Evolutionary conservation across 2,888 invertebrate species (phyloP).

Genomic region (Lepeophtheirus nordmannii): DNA sequence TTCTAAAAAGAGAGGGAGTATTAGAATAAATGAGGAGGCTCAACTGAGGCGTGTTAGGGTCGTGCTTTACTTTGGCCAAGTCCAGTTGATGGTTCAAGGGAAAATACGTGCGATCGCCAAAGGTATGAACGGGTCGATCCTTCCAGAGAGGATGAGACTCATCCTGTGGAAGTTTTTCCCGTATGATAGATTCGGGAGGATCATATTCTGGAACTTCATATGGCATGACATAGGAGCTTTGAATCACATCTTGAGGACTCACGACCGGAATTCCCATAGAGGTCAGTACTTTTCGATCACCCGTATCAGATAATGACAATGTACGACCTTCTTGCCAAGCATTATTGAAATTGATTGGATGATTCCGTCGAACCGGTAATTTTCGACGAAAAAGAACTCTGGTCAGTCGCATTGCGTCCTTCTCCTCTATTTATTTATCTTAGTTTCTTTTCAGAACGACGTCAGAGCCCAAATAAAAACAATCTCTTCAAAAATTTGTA

Average conservation of each 20-base stretch:
- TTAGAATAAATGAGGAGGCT: not conserved
- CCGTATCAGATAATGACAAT: not conserved
- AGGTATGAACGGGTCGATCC: not conserved
- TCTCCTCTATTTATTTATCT: no score
- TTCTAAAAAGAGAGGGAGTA: not conserved
- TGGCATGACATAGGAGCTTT: not conserved
- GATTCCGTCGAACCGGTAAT: not conserved
- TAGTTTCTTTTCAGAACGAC: no score
- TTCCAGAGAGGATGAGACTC: constrained; percentile 12
- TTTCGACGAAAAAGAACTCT: not conserved
- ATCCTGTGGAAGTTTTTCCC: not conserved
- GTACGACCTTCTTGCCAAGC: not conserved
- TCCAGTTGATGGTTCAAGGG: not conserved
- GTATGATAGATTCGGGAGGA: not conserved
- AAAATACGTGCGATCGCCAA: not conserved
- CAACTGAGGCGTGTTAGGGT: no score
- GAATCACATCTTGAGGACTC: not conserved
- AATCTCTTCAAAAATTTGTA: not conserved
- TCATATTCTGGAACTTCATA: not conserved
- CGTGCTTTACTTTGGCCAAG: constrained; percentile 1
- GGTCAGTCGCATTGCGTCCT: not conserved
- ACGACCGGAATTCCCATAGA: not conserved
- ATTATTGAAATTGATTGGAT: not conserved
- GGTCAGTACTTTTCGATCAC: not conserved
- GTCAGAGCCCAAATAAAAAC: not conserved